Conservation (phyloP, 2,113 vertebrate species). For the Ciconia stormi region DNA sequence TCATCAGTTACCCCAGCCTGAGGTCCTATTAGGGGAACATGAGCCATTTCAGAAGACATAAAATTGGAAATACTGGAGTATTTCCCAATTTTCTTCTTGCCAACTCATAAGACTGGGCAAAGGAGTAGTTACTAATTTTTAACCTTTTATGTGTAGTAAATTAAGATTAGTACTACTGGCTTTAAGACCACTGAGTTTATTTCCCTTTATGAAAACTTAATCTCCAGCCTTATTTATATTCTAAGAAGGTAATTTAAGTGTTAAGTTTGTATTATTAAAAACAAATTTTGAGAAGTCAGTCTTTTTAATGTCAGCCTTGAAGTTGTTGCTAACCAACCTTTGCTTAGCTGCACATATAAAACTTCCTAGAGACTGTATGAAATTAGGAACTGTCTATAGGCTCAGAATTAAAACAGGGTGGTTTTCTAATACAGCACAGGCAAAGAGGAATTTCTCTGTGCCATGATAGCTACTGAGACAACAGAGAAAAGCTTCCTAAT, state of each 20-base stretch:
- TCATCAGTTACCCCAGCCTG: not conserved
- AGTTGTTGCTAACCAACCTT: not conserved
- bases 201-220: not conserved
- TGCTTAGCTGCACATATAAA: not conserved
- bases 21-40: not conserved
- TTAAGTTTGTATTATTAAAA: not conserved
- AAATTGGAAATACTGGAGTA: not conserved
- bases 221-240: not conserved
- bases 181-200: not conserved
- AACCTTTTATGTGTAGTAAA: not conserved
- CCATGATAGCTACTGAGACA: not conserved
- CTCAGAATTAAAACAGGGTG: not conserved
- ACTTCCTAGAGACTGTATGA: not conserved
- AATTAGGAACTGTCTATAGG: not conserved
- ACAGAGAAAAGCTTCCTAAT: not conserved
- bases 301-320: not conserved
- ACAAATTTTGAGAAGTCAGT: not conserved
- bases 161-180: not conserved
- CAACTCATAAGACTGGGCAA: not conserved
- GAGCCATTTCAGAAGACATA: not conserved
- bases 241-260: not conserved
- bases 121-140: not conserved
- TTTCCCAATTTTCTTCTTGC: not conserved
- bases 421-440: not conserved
- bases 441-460: not conserved